Conservation (phyloP, 2,797 vertebrate genomes). For the Gambelia wislizenii region DNA sequence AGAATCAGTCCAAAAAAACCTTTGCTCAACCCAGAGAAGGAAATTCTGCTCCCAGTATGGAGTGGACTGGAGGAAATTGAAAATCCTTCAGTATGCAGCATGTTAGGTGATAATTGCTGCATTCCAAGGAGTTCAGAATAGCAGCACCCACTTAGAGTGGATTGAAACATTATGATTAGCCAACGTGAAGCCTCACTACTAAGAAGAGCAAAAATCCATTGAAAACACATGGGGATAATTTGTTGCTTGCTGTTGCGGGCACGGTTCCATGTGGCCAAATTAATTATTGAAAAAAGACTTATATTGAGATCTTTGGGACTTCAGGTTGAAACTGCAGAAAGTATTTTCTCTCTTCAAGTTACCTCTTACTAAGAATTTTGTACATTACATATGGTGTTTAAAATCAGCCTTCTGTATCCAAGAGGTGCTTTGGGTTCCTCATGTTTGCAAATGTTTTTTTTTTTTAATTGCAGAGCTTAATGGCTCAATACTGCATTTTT, state of each 20-base stretch:
- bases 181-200: neutral
- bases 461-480: conserved; percentile 27
- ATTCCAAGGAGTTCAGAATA: conserved; percentile 33
- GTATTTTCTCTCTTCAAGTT: neutral
- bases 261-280: neutral
- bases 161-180: conserved; percentile 31
- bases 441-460: conserved; percentile 14
- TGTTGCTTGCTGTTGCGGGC: conserved; percentile 1
- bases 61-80: conserved; percentile 32
- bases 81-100: conserved; percentile 30
- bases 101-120: conserved; percentile 34
- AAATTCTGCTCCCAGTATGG: conserved; percentile 26
- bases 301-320: conserved; percentile 5
- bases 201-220: conserved; percentile 20
- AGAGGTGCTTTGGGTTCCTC: neutral
- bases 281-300: conserved; percentile 20
- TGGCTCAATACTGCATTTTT: conserved; percentile 11
- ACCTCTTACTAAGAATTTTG: neutral
- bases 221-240: conserved; percentile 17
- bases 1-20: conserved; percentile 17
- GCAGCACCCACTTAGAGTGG: conserved; percentile 28
- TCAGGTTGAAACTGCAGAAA: neutral
- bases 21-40: neutral
- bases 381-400: neutral
- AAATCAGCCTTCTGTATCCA: neutral